A percentile compares a stretch with the other conserved stretches of the same genome.
Conservation (phyloP, 2,797 vertebrate genomes). For the Eurystomus glaucurus region DNA sequence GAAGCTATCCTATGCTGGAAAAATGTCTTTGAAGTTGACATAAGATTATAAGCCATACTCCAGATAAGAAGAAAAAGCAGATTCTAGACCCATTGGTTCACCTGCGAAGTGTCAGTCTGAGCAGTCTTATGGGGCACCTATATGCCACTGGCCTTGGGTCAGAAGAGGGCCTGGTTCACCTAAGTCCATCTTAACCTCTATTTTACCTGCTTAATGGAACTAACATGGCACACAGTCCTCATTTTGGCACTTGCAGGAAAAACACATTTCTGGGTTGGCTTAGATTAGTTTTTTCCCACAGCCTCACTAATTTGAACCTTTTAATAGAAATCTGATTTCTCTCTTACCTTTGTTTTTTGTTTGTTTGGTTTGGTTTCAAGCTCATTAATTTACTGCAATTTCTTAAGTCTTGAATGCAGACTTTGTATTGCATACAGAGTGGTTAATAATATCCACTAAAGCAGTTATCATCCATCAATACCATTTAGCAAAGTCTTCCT, state of each 20-base stretch:
- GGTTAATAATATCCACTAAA: neutral
- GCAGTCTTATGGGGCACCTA: neutral
- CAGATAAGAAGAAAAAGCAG: slow-evolving; percentile 55
- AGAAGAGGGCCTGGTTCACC: neutral
- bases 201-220: neutral
- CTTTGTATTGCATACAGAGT: neutral
- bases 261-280: neutral
- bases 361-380: neutral
- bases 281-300: neutral
- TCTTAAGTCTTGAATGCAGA: neutral
- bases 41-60: slow-evolving; percentile 47
- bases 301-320: neutral
- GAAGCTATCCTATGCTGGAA: slow-evolving; percentile 23
- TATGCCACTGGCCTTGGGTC: neutral
- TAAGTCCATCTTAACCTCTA: slow-evolving; percentile 24
- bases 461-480: neutral
- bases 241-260: neutral
- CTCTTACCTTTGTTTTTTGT: neutral
- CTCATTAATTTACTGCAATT: slow-evolving; percentile 1
- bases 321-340: neutral
- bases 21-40: slow-evolving; percentile 77
- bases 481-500: neutral
- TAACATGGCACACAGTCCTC: neutral
- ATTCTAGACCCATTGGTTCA: slow-evolving; percentile 20
- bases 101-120: neutral